Evolutionary conservation across 2,113 vertebrate species (phyloP), one percentile per base, ranked within the genome.

Genomic region (Rhodinocichla rosea): DNA sequence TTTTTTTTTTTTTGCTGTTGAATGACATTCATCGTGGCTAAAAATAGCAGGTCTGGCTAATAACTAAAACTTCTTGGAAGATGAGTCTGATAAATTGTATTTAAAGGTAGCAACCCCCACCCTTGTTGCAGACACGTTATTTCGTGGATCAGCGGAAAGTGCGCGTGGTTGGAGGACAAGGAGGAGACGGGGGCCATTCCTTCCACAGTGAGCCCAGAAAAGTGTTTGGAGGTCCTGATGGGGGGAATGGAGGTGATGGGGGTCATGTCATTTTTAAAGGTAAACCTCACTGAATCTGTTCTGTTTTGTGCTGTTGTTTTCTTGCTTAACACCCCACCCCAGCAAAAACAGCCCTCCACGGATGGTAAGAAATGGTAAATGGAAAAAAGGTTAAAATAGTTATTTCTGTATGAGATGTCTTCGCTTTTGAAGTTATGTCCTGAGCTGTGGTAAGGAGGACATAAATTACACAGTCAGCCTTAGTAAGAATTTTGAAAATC

Each of bases 161-260:
- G 81, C 98, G 96, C 12, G 93, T 99, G 44, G 55, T 97, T 18
- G 99, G 98, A 32, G 99, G 99, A 3, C 97, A 84, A 0, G 99
- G 99, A 14, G 99, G 99, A 8, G 96, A 94, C 16, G 99, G 99
- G 0, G 94, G 80, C 40, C 98, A 96, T 79, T 98, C 98, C 95
- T 99, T 99, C 96, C 96, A 98, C 94, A 99, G 99, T 9, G 99
- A 99, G 60, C 99, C 99, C 40, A 96, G 99, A 24, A 99, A 99
- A 96, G 97, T 99, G 80, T 99, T 98, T 92, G 99, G 99, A 6
- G 99, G 99, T n/a, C 99, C 99, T 0, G 98, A 99, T 32, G 99
- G 99, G 27, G 99, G 99, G 21, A 98, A 99, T 9, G 99, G 99
- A 45, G 99, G 99, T 19, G 96, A 98, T 42, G 99, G 99, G 2